A percentile compares a stretch with the other conserved stretches of the same genome.
These are phyloP conservation scores for Orientallactaga sibirica DNA, from an alignment of 2,797 vertebrate species.

Conservation along the genomic window DNA sequence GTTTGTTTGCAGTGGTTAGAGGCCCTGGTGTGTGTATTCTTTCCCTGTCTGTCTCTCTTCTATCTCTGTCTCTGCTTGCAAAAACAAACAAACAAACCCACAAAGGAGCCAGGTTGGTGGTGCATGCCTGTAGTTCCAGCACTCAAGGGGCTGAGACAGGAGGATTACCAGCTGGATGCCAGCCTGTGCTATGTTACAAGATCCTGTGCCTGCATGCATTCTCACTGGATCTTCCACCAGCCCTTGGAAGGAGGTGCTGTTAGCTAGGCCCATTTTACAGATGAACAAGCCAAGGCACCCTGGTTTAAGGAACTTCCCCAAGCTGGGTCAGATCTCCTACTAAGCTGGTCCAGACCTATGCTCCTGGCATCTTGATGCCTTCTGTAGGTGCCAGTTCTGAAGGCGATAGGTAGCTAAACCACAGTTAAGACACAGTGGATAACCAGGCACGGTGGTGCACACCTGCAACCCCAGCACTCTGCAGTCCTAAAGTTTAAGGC, in stretches of 20 bases:
- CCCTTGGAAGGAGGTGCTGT: neutral
- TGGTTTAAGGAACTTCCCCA: neutral
- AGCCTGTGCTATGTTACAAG: too few relatives aligned
- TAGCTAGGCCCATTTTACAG: neutral
- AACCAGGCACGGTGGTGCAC: too few relatives aligned
- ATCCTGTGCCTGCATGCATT: neutral
- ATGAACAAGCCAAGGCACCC: neutral
- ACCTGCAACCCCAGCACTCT: too few relatives aligned
- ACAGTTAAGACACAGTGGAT: neutral
- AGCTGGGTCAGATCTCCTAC: neutral
- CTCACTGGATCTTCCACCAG: neutral
- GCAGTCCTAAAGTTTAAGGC: too few relatives aligned
- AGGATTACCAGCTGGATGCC: too few relatives aligned
- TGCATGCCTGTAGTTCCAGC: neutral
- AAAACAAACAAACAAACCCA: neutral
- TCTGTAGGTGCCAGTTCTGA: neutral
- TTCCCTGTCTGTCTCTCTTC: too few relatives aligned
- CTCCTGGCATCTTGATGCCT: neutral
- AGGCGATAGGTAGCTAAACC: neutral
- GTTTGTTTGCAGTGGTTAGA: too few relatives aligned
- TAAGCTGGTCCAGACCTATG: neutral
- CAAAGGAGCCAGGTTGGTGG: neutral
- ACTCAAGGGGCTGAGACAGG: too few relatives aligned
- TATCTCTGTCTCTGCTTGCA: too few relatives aligned
- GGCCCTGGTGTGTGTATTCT: too few relatives aligned